Evolutionary conservation across 2,888 invertebrate genomes (phyloP).

Genomic region (Caenorhabditis sp.): DNA sequence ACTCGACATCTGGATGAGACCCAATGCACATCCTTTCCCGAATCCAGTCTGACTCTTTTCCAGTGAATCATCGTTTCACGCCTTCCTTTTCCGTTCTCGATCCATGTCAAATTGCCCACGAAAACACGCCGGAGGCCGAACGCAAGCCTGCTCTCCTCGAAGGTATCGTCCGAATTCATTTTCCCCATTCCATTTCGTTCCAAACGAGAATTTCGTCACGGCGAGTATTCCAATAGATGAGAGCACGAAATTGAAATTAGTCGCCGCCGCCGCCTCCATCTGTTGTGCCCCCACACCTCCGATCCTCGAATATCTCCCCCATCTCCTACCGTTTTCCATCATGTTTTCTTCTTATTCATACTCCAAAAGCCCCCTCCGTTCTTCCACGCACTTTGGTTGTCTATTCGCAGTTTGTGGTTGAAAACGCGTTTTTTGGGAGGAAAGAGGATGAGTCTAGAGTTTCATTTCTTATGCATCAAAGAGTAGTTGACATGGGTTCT

Average conservation of each 20-base stretch:
- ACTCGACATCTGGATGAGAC: too few species aligned
- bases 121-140: too few species aligned
- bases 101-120: too few species aligned
- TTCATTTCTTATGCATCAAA: conserved; percentile 53
- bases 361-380: too few species aligned
- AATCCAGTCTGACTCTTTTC: too few species aligned
- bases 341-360: too few species aligned
- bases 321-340: background rate
- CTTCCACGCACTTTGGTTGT: too few species aligned
- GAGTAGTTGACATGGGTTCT: conserved; percentile 40
- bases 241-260: conserved; percentile 53
- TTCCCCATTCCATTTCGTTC: conserved; percentile 17
- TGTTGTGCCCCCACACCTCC: background rate
- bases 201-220: conserved; percentile 17
- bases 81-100: background rate
- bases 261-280: background rate
- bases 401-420: too few species aligned
- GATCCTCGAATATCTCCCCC: background rate
- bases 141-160: background rate
- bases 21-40: too few species aligned
- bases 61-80: background rate
- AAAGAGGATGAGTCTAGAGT: conserved; percentile 33
- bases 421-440: conserved; percentile 6
- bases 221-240: conserved; percentile 32
- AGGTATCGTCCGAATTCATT: conserved; percentile 25